These are phyloP conservation scores for Enoplosus armatus DNA, from an alignment of 2,797 vertebrate genomes.

Conservation along the genomic window DNA sequence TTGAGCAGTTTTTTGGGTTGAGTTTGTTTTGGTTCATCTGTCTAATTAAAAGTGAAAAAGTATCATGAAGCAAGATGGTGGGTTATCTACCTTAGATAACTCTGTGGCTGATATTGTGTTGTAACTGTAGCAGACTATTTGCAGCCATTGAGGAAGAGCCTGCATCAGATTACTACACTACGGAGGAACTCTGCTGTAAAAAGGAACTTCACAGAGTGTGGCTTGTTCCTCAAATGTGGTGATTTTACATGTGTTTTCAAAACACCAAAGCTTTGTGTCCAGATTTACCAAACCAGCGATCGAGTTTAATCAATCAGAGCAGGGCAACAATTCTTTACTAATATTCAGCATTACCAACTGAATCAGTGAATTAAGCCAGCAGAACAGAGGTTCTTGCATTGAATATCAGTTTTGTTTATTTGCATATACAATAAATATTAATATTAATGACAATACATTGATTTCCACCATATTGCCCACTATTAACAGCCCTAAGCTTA, in stretches of 20 bases:
- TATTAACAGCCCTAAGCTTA: not conserved
- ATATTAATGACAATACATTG: not conserved
- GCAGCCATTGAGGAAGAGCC: conserved; percentile 34
- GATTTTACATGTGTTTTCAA: conserved; percentile 5
- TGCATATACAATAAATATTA: not conserved
- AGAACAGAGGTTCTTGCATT: not conserved
- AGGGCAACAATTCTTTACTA: not conserved
- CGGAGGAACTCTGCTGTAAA: conserved; percentile 32
- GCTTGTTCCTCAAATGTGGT: conserved; percentile 57
- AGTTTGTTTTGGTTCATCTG: not conserved
- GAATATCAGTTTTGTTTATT: not conserved
- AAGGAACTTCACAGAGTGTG: conserved; percentile 22
- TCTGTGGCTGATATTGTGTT: conserved; percentile 2
- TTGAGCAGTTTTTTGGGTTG: not conserved
- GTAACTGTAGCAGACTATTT: not conserved
- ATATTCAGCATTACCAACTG: too few species aligned
- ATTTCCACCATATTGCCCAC: not conserved
- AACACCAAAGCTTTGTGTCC: not conserved
- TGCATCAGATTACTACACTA: conserved; percentile 21
- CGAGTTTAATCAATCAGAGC: not conserved
- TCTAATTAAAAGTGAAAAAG: not conserved
- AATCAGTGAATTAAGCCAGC: too few species aligned
- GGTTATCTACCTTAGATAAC: not conserved
- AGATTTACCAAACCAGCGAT: not conserved
- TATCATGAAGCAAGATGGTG: not conserved